phyloP scores from a whole-genome alignment of 2,797 vertebrate genomes.

The Gobionotothen gibberifrons region DNA sequence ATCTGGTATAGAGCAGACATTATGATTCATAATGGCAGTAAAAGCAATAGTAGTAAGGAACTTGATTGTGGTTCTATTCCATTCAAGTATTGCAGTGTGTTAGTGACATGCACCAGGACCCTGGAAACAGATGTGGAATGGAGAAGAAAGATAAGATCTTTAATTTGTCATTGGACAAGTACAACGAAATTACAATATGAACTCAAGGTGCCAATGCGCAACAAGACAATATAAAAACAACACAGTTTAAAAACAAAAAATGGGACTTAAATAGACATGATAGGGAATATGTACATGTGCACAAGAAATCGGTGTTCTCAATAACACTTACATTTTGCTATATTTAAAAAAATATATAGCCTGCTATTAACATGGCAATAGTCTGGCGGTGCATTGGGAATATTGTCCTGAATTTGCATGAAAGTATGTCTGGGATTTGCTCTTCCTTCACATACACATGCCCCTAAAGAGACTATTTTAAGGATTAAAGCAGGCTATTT shows the following conservation, averaged over 20 bases:
- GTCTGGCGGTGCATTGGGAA: too few species aligned
- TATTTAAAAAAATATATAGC: too few species aligned
- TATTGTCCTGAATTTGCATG: background rate
- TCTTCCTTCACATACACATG: background rate
- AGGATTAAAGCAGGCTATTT: background rate
- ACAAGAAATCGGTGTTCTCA: too few species aligned
- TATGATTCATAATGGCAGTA: background rate
- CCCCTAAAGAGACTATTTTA: background rate
- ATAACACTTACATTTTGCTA: background rate
- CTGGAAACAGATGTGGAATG: background rate
- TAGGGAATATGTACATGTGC: too few species aligned
- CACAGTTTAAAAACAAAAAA: too few species aligned
- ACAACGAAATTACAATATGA: too few species aligned
- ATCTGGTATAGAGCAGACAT: background rate
- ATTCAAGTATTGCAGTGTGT: background rate
- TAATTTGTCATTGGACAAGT: too few species aligned
- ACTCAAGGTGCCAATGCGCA: too few species aligned
- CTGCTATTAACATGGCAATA: too few species aligned
- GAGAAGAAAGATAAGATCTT: too few species aligned
- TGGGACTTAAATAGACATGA: too few species aligned
- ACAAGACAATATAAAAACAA: too few species aligned
- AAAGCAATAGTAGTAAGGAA: background rate
- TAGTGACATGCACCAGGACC: background rate
- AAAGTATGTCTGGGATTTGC: background rate
- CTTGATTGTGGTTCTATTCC: background rate